Conservation (phyloP, 2,888 invertebrate species). For the Apotomis turbidana region DNA sequence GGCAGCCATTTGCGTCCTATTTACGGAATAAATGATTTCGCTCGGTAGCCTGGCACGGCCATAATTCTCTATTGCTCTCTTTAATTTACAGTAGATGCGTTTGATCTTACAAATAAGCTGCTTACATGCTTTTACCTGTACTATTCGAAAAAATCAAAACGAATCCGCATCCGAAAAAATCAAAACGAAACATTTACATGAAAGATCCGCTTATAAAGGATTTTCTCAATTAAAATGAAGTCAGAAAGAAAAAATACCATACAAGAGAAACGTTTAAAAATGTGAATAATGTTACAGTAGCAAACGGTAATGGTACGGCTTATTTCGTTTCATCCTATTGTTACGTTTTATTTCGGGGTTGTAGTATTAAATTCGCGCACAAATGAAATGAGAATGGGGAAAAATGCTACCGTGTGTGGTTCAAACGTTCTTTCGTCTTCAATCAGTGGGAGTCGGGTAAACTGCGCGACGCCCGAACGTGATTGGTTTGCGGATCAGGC, state of each 20-base stretch:
- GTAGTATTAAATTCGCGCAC: conserved; percentile 34
- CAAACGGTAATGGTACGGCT: conserved; percentile 19
- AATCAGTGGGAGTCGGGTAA: conserved; percentile 56
- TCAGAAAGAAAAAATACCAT: conserved; percentile 58
- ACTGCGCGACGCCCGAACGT: conserved; percentile 55
- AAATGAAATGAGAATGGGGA: conserved; percentile 35
- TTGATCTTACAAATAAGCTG: conserved; percentile 39
- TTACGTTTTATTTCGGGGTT: conserved; percentile 35
- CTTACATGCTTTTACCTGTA: conserved; percentile 66
- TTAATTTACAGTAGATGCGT: conserved; percentile 21
- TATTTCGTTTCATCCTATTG: conserved; percentile 38
- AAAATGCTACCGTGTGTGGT: conserved; percentile 36
- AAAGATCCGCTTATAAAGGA: conserved; percentile 69
- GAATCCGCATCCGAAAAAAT: conserved; percentile 58
- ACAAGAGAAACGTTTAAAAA: conserved; percentile 28
- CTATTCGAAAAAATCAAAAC: conserved; percentile 58
- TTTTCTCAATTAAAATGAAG: conserved; percentile 75
- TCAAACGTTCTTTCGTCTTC: conserved; percentile 51
- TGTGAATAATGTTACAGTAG: conserved; percentile 17
- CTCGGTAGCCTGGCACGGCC: conserved; percentile 3
- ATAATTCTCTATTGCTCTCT: conserved; percentile 23
- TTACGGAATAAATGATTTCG: conserved; percentile 32
- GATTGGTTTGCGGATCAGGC: conserved; percentile 52
- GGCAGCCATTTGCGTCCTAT: conserved; percentile 27
- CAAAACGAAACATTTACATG: conserved; percentile 66